Percentiles rank a stretch among this genome's conserved stretches.
These are phyloP conservation scores for Melospiza melodia DNA, from an alignment of 2,113 vertebrate genomes.

Conservation along the genomic window DNA sequence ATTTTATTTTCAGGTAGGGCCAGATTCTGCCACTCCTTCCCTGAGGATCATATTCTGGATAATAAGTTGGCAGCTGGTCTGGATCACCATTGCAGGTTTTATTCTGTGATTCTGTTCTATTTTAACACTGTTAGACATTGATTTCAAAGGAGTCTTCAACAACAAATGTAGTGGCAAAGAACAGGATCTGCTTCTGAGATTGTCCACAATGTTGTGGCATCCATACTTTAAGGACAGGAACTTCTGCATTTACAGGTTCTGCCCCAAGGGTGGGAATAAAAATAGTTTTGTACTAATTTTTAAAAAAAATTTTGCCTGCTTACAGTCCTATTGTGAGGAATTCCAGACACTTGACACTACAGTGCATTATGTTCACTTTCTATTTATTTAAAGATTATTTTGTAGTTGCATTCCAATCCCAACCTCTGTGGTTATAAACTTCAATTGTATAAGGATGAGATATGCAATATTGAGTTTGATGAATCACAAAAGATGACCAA, in stretches of 20 bases:
- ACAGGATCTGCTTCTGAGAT: neutral
- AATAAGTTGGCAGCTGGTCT: neutral
- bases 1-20: neutral
- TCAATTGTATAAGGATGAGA: neutral
- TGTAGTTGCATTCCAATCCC: neutral
- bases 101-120: neutral
- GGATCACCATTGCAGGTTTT: neutral
- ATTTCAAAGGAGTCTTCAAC: neutral
- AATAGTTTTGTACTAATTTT: neutral
- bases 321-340: neutral
- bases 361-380: neutral
- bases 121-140: neutral
- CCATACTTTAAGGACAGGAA: neutral
- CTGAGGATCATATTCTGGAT: neutral
- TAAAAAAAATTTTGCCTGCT: neutral
- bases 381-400: neutral
- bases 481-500: neutral
- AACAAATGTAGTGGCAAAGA: neutral
- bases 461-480: neutral
- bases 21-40: neutral
- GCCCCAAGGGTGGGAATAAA: neutral
- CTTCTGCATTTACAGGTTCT: neutral
- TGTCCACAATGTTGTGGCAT: neutral
- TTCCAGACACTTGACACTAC: neutral
- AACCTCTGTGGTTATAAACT: neutral